These are phyloP conservation scores for Progne subis DNA, from an alignment of 2,113 vertebrate genomes.

Conservation along the genomic window DNA sequence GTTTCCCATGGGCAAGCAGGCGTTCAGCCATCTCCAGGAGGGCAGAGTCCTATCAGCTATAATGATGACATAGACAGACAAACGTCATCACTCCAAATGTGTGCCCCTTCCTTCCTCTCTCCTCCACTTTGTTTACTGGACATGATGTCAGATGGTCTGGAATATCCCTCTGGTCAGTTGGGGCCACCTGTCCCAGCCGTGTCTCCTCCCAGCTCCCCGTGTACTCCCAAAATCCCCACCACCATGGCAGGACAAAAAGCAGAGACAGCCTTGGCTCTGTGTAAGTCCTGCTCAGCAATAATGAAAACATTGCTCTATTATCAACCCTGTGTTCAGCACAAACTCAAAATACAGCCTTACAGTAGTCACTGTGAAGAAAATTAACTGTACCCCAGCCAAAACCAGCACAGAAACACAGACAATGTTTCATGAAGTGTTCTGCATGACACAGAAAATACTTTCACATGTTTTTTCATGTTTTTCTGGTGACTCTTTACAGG, in stretches of 20 bases:
- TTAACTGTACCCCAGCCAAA: neutral
- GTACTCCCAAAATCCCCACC: neutral
- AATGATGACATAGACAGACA: neutral
- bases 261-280: neutral
- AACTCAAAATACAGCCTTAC: neutral
- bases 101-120: neutral
- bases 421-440: neutral
- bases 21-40: neutral
- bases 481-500: neutral
- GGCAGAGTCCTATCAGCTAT: accelerated
- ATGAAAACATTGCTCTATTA: neutral
- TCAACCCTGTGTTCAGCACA: neutral
- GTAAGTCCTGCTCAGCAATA: neutral
- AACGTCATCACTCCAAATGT: neutral
- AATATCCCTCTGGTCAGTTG: neutral
- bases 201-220: neutral
- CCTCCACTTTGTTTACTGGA: neutral
- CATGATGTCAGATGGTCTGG: neutral
- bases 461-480: neutral
- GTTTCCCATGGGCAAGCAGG: neutral
- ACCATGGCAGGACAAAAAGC: accelerated
- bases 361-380: neutral
- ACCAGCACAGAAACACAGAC: neutral
- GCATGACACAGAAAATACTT: neutral
- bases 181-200: too few relatives aligned